phyloP scores from a whole-genome alignment of 1,140 invertebrate species.

The Pectinophora gossypiella region DNA sequence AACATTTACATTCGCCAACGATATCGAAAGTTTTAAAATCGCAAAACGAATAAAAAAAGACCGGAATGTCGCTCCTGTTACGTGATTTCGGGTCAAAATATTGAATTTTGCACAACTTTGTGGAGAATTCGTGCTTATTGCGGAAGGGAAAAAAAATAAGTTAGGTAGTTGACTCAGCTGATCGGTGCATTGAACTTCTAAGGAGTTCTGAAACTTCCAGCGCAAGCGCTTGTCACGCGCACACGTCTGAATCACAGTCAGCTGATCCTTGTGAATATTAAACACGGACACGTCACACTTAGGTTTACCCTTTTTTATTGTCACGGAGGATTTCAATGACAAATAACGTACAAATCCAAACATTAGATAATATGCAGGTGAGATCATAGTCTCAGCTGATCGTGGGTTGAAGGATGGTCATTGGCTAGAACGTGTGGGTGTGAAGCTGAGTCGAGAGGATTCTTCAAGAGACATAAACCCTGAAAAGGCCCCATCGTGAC shows the following conservation, averaged over 20 bases:
- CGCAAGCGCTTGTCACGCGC: no score
- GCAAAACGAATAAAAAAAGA: background rate
- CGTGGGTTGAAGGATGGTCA: conserved; percentile 58
- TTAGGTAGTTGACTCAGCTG: conserved; percentile 58
- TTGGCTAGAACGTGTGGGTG: conserved; percentile 29
- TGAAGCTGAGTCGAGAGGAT: no score
- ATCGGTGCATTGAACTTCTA: conserved; percentile 60
- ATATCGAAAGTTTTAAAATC: conserved; percentile 2
- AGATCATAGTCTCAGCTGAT: conserved; percentile 62
- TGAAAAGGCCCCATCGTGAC: conserved; percentile 13
- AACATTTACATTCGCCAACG: background rate
- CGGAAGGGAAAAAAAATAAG: conserved; percentile 11
- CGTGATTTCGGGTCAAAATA: conserved; percentile 30
- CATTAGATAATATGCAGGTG: conserved; percentile 39
- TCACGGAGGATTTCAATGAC: no score
- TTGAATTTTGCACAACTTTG: conserved; percentile 44
- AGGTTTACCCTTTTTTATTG: background rate
- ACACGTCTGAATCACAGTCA: conserved; percentile 47
- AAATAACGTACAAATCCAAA: conserved; percentile 21
- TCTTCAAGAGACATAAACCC: conserved; percentile 3
- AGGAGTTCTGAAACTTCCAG: conserved; percentile 17
- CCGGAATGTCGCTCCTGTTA: conserved; percentile 7
- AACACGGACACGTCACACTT: background rate
- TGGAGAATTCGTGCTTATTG: conserved; percentile 31
- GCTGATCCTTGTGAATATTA: conserved; percentile 34